Percentiles rank a stretch among this genome's conserved stretches.
These are phyloP conservation scores for Psylliodes chrysocephalus DNA, from an alignment of 2,888 invertebrate genomes.

Conservation along the genomic window DNA sequence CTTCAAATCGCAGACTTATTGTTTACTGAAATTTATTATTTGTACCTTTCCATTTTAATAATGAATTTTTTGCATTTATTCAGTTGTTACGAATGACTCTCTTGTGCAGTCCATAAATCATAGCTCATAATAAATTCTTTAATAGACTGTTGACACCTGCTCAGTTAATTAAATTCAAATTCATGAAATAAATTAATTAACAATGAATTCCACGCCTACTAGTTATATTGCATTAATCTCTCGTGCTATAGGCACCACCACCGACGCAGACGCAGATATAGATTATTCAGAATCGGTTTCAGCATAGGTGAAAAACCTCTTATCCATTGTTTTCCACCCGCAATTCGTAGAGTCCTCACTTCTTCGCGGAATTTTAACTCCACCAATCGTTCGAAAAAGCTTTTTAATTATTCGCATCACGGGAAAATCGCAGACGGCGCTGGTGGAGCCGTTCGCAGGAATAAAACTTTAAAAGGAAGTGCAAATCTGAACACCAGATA, in stretches of 20 bases:
- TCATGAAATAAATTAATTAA: neutral
- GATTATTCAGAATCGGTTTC: neutral
- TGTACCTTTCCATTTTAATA: too few relatives aligned
- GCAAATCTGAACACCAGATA: constrained; percentile 13
- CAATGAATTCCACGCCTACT: neutral
- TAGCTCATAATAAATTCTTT: too few relatives aligned
- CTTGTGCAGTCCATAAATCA: too few relatives aligned
- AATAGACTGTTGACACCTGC: too few relatives aligned
- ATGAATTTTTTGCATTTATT: too few relatives aligned
- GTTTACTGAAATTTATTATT: too few relatives aligned
- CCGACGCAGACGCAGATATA: neutral
- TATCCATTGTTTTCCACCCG: constrained; percentile 1
- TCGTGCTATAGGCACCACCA: neutral
- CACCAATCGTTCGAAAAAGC: neutral
- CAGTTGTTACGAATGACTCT: too few relatives aligned
- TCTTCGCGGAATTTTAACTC: neutral
- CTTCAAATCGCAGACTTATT: too few relatives aligned
- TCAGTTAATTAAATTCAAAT: too few relatives aligned
- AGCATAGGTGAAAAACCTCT: constrained; percentile 1
- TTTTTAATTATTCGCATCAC: constrained; percentile 4
- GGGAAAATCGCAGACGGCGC: neutral
- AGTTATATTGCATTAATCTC: neutral
- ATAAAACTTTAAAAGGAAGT: neutral
- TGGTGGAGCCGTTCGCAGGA: neutral
- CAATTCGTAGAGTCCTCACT: neutral